A percentile compares a stretch with the other conserved stretches of the same genome.
These are phyloP conservation scores for Eclectus roratus DNA, from an alignment of 2,113 vertebrate species.

Conservation along the genomic window DNA sequence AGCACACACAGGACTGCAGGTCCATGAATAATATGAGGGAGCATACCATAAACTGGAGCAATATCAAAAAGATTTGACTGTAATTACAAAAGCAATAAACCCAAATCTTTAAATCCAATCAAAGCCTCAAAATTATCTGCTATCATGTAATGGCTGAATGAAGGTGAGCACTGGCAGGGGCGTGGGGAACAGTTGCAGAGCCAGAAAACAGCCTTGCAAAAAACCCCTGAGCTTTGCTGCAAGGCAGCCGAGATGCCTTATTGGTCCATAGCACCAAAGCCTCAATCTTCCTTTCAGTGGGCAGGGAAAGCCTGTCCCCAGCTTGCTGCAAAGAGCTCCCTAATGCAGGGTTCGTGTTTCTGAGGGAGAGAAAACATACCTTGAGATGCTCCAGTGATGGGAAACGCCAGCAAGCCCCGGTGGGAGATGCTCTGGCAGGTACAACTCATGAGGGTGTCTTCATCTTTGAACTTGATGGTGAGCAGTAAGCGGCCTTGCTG, in stretches of 20 bases:
- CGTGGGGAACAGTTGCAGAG: fast-evolving
- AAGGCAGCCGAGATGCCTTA: background rate
- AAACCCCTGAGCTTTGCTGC: background rate
- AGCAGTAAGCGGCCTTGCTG: background rate
- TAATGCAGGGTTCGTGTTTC: background rate
- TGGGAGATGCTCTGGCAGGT: background rate
- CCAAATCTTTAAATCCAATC: conserved; percentile 30
- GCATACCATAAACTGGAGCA: background rate
- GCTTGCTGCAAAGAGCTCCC: background rate
- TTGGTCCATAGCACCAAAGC: background rate
- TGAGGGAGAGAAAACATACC: background rate
- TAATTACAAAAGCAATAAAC: background rate
- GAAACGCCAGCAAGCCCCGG: fast-evolving
- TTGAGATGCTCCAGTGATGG: background rate
- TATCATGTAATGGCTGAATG: background rate
- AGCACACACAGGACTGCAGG: background rate
- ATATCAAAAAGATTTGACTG: background rate
- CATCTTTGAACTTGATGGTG: background rate
- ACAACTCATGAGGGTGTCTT: background rate
- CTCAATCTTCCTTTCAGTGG: background rate
- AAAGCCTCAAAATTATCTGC: conserved; percentile 13
- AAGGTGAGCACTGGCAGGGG: background rate
- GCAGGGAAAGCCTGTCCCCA: background rate
- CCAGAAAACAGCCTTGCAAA: background rate
- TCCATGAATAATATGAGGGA: background rate